Evolutionary conservation across 2,797 vertebrate species (phyloP).

Genomic region (Choloepus didactylus): DNA sequence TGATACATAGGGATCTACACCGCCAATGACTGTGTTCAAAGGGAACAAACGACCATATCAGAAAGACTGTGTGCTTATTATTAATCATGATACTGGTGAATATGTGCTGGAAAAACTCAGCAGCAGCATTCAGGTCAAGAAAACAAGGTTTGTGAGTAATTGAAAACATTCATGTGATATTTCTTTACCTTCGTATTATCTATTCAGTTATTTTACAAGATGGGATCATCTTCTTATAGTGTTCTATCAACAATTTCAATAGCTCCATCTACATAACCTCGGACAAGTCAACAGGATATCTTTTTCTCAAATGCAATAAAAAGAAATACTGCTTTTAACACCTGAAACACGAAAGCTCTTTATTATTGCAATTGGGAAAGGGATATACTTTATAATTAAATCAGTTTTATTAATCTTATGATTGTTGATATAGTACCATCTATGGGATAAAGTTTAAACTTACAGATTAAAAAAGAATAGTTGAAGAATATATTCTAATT

Average conservation of each 20-base stretch:
- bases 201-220: neutral
- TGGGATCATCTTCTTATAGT: neutral
- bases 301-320: neutral
- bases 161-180: neutral
- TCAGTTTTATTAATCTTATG: neutral
- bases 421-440: neutral
- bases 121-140: slow-evolving; percentile 99
- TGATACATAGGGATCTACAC: slow-evolving; percentile 94
- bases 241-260: neutral
- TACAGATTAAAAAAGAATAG: slow-evolving; percentile 46
- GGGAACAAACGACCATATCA: slow-evolving; percentile 98
- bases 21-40: slow-evolving; percentile 99
- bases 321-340: slow-evolving; percentile 48
- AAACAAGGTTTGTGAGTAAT: slow-evolving; percentile 93
- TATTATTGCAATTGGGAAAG: neutral
- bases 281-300: slow-evolving; percentile 17
- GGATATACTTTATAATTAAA: neutral
- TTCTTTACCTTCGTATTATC: neutral
- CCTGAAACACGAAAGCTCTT: neutral
- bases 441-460: slow-evolving; percentile 15
- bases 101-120: slow-evolving; percentile 99
- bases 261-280: neutral
- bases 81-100: slow-evolving; percentile 98
- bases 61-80: slow-evolving; percentile 99
- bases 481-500: neutral